Evolutionary conservation across 2,797 vertebrate species (phyloP), one percentile per base, ranked within the genome.

Genomic region (Phylloscopus collybita): DNA sequence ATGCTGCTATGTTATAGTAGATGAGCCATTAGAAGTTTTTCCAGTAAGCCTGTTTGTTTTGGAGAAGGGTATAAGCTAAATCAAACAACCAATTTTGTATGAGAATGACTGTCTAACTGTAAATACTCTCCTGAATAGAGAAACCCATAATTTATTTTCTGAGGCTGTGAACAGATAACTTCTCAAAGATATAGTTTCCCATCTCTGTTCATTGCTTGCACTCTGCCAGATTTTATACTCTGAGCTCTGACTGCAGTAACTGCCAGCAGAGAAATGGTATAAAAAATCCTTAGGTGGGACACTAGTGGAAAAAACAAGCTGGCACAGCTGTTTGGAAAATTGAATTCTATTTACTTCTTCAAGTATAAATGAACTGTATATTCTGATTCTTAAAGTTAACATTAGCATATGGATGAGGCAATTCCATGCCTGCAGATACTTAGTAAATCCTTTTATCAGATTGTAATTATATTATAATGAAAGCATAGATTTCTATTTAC

Each of bases 321-420:
- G 47, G 62, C 51, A 80, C 18, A 79, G 42, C 42, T 92, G 36
- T 90, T 88, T 84, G 56, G 56, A 86, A 88, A 92, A 81, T 26
- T 18, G 84, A 90, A 32, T 83, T 95, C 61, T 86, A 38, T 84
- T 91, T 89, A 66, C 54, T 84, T 72, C 21, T 71, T 79, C 27
- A 67, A 1, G 0, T 90, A 38, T 66, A 65, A 65, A 74, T 72
- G 81, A 66, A 74, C 22, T 61, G 27, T 73, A 13, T 54, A 36
- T 61, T 80, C 26, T 80, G 45, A 50, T 78, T 75, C 71, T 80
- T 92, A 62, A 82, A 5, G 18, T 92, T 72, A 67, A 81, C 13
- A 11, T 60, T 78, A 85, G 22, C 18, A 60, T 59, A 34, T 32
- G 7, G 67, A 50, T 26, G 42, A 79, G 23, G 18, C 26, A 50